Base-by-base conservation (phyloP, 2,113 vertebrate genomes). In the Oriolus oriolus region DNA sequence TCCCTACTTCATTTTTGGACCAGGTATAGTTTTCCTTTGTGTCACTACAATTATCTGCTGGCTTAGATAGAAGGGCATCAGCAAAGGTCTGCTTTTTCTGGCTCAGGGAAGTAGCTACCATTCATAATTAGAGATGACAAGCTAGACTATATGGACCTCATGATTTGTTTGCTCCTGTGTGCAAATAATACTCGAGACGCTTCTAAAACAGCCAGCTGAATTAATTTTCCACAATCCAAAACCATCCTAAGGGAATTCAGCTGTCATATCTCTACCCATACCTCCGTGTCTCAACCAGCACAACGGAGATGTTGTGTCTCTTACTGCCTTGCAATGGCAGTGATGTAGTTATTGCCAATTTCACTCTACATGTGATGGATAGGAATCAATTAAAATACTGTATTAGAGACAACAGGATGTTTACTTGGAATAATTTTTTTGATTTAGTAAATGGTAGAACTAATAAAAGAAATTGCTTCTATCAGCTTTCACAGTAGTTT, bases 361-460 rank as follows among this genome's bases (percentile, higher is more conserved):
- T 90, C 54, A 66, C 80, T 92, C 80, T 87, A 74, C 27, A 20
- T 66, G 30, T 78, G 80, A 94, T 91, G 44, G 69, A 95, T 87
- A 28, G 53, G 49, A 96, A 92, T 52, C 30, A 54, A 97, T 97
- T 97, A 95, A 97, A 97, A 93, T 91, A 80, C 61, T 63, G 44
- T 59, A 61, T 74, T 74, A 92, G 39, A 81, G 52, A 87, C 90
- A 96, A 56, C 53, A 76, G 76, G 94, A 85, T 97, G 66, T 95
- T 98, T 97, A 96, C 91, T 93, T 91, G 84, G 78, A 96, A 92
- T 97, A 96, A 39, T 95, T 95, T 97, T 97, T 90, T 85, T 9
- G 3, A 94, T 91, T 92, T 97, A 86, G 63, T 92, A 85, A 97
- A 95, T 90, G 96, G 59, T 87, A 77, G 31, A 57, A 66, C 71